Percentiles rank a stretch among this genome's conserved stretches.
Conservation (phyloP, 2,113 vertebrate species). For the Cryptomyrus ogoouensis region DNA sequence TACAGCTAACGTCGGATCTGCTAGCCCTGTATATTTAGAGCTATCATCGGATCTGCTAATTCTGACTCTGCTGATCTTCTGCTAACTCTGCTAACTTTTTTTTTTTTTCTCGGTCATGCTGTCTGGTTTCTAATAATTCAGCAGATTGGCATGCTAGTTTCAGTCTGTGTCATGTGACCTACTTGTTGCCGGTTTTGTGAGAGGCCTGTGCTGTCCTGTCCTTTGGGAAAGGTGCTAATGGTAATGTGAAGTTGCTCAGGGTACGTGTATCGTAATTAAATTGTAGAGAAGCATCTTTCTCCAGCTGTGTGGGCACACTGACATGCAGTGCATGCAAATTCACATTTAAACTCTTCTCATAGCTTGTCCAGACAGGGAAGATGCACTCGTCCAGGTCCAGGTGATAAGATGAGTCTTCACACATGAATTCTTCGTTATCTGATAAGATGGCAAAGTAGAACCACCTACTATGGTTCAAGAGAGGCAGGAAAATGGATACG, state of each 20-base stretch:
- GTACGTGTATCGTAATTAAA: not conserved
- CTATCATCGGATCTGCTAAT: too few species aligned
- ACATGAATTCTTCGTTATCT: not conserved
- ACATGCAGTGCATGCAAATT: not conserved
- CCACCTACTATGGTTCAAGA: not conserved
- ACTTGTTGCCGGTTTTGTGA: not conserved
- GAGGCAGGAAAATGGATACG: not conserved
- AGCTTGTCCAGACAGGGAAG: not conserved
- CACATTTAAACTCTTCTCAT: not conserved
- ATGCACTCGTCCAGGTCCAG: not conserved
- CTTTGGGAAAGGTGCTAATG: not conserved
- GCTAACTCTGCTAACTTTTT: not conserved
- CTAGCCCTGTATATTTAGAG: not conserved
- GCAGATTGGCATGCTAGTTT: not conserved
- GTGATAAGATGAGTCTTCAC: not conserved
- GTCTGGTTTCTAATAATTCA: not conserved
- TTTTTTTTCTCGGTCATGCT: not conserved
- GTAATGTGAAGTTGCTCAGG: not conserved
- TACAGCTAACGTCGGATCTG: not conserved
- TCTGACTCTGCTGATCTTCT: not conserved
- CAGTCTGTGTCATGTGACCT: not conserved
- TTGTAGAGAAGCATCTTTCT: not conserved
- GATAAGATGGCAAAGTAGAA: not conserved
- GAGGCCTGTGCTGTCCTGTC: not conserved
- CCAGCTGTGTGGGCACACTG: not conserved